These are phyloP conservation scores for Myrmecophaga tridactyla DNA, from an alignment of 2,113 vertebrate genomes.

Conservation along the genomic window DNA sequence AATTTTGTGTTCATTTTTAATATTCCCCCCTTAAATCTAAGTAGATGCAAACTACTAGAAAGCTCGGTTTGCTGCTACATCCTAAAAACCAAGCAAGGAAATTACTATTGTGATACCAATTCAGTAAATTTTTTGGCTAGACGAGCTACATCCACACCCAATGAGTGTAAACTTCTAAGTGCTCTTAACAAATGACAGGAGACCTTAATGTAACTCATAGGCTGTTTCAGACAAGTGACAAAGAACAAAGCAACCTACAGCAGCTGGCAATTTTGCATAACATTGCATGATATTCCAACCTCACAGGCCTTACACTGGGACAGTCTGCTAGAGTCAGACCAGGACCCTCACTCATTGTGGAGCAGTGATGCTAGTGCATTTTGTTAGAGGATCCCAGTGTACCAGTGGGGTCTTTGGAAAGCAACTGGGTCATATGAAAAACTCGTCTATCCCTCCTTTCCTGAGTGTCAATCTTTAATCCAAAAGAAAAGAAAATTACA, in stretches of 20 bases:
- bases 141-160: neutral
- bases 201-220: neutral
- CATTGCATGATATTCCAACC: rapidly evolving
- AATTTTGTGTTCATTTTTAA: neutral
- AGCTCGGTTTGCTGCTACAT: neutral
- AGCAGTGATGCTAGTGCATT: slow-evolving; percentile 43
- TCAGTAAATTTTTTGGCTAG: neutral
- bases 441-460: slow-evolving; percentile 70
- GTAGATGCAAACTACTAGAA: neutral
- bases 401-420: slow-evolving; percentile 71
- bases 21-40: neutral
- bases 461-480: slow-evolving; percentile 77
- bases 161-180: neutral
- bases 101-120: neutral
- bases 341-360: neutral
- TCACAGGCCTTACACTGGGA: neutral
- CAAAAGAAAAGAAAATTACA: slow-evolving; percentile 81
- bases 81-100: neutral
- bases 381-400: slow-evolving; percentile 53
- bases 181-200: neutral
- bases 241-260: neutral
- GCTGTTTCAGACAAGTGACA: neutral
- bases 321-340: neutral
- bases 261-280: neutral
- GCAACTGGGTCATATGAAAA: slow-evolving; percentile 71